Percentiles rank a stretch among this genome's conserved stretches.
These are phyloP conservation scores for Artemisiospiza belli DNA, from an alignment of 2,113 vertebrate genomes.

Conservation along the genomic window DNA sequence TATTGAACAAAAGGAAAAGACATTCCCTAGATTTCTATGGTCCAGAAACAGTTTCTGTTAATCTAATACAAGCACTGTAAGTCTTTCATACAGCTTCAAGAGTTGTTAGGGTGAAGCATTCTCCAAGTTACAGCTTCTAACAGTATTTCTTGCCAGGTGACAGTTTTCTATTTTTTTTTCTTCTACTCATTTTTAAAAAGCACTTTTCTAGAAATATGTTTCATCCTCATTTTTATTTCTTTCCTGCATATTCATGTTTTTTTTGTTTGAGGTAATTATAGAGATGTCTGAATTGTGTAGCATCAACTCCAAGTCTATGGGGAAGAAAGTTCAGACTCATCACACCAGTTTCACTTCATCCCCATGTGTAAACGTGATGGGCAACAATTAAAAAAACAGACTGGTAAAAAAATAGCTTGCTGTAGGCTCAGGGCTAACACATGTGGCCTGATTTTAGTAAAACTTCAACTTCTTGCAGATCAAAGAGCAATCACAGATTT, in stretches of 20 bases:
- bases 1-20: not conserved
- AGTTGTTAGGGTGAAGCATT: not conserved
- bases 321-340: not conserved
- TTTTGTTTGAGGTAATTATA: not conserved
- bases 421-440: not conserved
- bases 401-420: not conserved
- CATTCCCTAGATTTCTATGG: not conserved
- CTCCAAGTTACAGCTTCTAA: not conserved
- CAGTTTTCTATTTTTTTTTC: not conserved
- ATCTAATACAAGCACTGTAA: not conserved
- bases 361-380: not conserved
- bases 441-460: not conserved
- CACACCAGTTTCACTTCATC: not conserved
- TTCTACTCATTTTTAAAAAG: not conserved
- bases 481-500: not conserved
- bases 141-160: not conserved
- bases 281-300: not conserved
- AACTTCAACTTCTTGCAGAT: not conserved
- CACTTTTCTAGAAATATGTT: not conserved
- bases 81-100: not conserved
- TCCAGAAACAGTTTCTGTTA: not conserved
- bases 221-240: not conserved
- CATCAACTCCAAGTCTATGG: not conserved
- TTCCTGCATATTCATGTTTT: not conserved
- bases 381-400: not conserved